Base-by-base conservation (phyloP, 2,797 vertebrate species). In the Stomatorhinus walkeri region DNA sequence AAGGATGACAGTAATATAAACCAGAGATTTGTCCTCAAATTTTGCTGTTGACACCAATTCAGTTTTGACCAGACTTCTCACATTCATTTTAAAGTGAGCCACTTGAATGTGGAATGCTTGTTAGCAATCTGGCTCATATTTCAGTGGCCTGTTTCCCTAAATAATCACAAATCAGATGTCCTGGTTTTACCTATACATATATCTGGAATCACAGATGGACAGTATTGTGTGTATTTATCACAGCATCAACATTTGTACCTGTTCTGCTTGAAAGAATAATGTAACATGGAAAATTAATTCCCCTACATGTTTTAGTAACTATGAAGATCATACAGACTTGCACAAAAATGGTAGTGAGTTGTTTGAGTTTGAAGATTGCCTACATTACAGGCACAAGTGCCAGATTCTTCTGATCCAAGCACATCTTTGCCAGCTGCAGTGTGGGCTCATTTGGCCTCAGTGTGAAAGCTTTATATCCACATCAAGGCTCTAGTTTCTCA, bases 401-500 rank as follows among this genome's bases (percentile, higher is more conserved):
- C 36, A 43, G 16, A 19, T 79, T 72, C 40, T 79, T 43, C 36
- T 40, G 40, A 79, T 79, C 10, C 12, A 40, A n/a, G 36, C 72
- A 43, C 7, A 43, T 79, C 32, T 40, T 43, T 43, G 7, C 36
- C 51, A 52, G 49, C 49, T 76, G 64, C 49, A 54, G 14, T 43
- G 16, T 49, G 28, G 14, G 16, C 24, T 81, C 22, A 40, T 88
- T 56, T 54, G 85, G 48, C 49, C 43, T 79, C 19, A 16, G 24
- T 32, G 28, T n/a, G 22, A 51, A 54, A 19, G 64, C 10, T 49
- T 52, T 88, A 36, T 48, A 32, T 52, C 49, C 72, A 40, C 68
- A 52, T 88, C 87, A 81, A 83, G 72, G 68, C 19, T 12, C 7
- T 51, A 51, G 64, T 43, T 49, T 81, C 51, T 81, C 49, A 88